These are phyloP conservation scores for Spisula subtruncata DNA, from an alignment of 2,888 invertebrate species.

Conservation along the genomic window DNA sequence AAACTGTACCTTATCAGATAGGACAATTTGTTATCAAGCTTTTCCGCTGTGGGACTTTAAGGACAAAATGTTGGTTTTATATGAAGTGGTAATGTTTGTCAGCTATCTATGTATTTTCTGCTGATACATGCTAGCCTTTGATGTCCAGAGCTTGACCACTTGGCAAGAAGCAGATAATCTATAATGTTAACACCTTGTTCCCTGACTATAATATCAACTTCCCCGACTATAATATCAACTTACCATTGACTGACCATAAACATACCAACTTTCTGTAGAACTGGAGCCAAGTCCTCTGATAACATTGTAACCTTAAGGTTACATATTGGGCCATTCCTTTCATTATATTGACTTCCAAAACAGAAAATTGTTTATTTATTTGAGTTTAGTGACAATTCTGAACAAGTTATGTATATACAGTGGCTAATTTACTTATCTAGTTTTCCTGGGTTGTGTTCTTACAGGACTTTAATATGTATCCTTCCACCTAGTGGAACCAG, in stretches of 20 bases:
- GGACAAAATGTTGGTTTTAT: constrained; percentile 32
- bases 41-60: constrained; percentile 22
- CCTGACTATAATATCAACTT: constrained; percentile 12
- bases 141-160: constrained; percentile 38
- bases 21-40: constrained; percentile 37
- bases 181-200: constrained; percentile 43
- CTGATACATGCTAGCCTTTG: constrained; percentile 40
- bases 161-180: constrained; percentile 35
- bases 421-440: no score
- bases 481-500: no score
- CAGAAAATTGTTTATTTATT: no score
- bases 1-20: constrained; percentile 48
- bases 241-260: no score
- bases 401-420: no score
- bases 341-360: not conserved
- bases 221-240: not conserved
- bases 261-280: not conserved
- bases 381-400: no score
- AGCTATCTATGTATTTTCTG: constrained; percentile 34
- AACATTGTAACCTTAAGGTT: not conserved
- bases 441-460: no score
- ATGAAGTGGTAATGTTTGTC: constrained; percentile 41
- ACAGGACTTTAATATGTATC: no score
- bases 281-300: not conserved
- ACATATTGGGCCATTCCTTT: not conserved